These are phyloP conservation scores for Pterocles gutturalis DNA, from an alignment of 2,113 vertebrate genomes.

Conservation along the genomic window DNA sequence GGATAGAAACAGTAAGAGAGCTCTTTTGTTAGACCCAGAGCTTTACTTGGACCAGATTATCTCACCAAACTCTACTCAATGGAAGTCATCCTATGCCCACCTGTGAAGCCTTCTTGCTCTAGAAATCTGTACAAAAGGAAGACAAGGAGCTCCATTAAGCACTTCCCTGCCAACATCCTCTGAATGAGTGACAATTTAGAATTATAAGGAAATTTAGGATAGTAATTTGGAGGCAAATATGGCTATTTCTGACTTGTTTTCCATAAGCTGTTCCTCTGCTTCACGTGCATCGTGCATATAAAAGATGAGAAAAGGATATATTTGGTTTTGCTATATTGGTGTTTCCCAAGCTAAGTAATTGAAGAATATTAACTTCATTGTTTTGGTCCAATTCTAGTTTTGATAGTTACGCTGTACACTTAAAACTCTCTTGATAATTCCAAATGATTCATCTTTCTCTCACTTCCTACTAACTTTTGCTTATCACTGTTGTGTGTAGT, in stretches of 20 bases:
- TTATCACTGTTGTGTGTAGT: background rate
- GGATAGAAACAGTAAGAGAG: background rate
- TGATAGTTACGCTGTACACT: background rate
- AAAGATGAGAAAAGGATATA: background rate
- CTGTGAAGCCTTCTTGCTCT: background rate
- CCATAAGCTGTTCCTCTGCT: fast-evolving
- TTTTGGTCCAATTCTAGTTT: background rate
- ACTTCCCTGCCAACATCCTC: background rate
- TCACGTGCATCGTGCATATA: background rate
- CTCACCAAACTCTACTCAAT: background rate
- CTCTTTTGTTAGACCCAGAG: background rate
- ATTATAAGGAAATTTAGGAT: background rate
- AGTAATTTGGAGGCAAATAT: background rate
- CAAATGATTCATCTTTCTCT: background rate
- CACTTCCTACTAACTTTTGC: background rate
- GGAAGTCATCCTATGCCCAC: background rate
- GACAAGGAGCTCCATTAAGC: background rate
- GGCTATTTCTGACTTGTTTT: background rate
- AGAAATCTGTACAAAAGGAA: background rate
- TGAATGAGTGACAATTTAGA: background rate
- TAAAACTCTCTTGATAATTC: background rate
- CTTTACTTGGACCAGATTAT: background rate
- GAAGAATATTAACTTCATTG: background rate
- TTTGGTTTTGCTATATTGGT: background rate
- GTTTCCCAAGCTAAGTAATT: background rate